phyloP scores from a whole-genome alignment of 2,797 vertebrate species.

The Cossypha polioptera region DNA sequence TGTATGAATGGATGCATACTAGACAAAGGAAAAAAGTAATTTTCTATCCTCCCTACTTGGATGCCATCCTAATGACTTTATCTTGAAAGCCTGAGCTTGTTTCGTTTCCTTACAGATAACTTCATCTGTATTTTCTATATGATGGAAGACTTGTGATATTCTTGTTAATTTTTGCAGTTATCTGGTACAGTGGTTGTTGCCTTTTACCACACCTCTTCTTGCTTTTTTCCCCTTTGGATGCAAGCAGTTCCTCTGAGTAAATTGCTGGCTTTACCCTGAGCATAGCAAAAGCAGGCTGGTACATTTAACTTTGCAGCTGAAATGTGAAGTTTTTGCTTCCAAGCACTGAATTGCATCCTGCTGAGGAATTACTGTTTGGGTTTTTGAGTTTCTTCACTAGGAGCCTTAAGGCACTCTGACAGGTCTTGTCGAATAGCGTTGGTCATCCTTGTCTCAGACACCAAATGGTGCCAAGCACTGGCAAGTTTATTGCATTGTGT shows the following conservation, averaged over 20 bases:
- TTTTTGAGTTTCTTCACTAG: neutral
- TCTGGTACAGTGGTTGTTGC: neutral
- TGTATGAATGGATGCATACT: neutral
- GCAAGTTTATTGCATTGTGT: slow-evolving; percentile 24
- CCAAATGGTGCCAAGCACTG: slow-evolving; percentile 7
- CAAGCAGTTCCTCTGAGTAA: neutral
- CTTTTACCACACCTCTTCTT: neutral
- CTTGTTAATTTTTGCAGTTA: neutral
- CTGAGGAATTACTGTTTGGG: neutral
- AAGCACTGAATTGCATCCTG: neutral
- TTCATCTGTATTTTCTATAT: neutral
- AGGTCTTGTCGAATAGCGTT: neutral
- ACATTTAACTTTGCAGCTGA: neutral
- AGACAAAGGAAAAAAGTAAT: neutral
- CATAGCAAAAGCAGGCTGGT: neutral
- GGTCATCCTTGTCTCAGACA: neutral
- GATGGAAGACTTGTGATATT: neutral
- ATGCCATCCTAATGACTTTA: neutral
- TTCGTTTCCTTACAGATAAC: neutral
- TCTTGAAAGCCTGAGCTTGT: neutral
- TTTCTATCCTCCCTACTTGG: neutral
- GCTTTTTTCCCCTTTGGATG: neutral
- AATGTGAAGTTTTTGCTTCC: neutral
- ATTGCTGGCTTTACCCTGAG: neutral
- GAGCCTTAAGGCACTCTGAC: neutral